phyloP scores from a whole-genome alignment of 1,140 invertebrate species.

The Rhyzopertha dominica region DNA sequence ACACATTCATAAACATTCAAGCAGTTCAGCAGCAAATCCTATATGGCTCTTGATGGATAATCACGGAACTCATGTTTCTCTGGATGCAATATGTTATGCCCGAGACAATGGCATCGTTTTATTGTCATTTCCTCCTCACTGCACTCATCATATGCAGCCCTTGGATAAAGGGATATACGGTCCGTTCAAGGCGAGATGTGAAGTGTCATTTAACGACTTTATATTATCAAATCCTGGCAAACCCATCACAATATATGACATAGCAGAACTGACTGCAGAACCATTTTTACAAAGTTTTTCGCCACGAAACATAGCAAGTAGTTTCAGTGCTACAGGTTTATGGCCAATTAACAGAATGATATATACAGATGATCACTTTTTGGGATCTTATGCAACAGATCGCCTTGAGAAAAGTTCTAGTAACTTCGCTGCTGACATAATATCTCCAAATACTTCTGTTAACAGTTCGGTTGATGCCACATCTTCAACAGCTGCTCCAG shows the following conservation, averaged over 20 bases:
- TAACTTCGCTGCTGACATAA: no score
- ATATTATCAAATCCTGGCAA: conserved; percentile 33
- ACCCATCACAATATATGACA: conserved; percentile 38
- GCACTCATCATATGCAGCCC: conserved; percentile 44
- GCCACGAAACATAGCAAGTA: conserved; percentile 23
- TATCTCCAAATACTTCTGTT: no score
- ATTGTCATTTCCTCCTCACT: conserved; percentile 39
- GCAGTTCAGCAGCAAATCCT: conserved; percentile 23
- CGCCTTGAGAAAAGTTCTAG: no score
- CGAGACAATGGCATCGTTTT: conserved; percentile 37
- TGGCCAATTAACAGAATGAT: conserved; percentile 18
- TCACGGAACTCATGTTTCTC: conserved; percentile 26
- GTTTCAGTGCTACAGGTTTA: conserved; percentile 19
- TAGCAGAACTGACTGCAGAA: conserved; percentile 23
- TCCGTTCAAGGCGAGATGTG: conserved; percentile 42
- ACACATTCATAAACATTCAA: conserved; percentile 18
- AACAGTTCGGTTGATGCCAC: no score
- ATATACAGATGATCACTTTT: conserved; percentile 24
- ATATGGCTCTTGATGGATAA: conserved; percentile 34
- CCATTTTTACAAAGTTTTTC: conserved; percentile 25
- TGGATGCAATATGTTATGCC: conserved; percentile 33
- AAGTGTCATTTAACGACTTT: conserved; percentile 37
- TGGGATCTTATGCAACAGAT: no score
- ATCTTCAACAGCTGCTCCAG: no score
- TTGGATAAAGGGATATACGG: conserved; percentile 40